These are phyloP conservation scores for Rhizoglyphus robini DNA, from an alignment of 1,140 invertebrate genomes.

Conservation along the genomic window DNA sequence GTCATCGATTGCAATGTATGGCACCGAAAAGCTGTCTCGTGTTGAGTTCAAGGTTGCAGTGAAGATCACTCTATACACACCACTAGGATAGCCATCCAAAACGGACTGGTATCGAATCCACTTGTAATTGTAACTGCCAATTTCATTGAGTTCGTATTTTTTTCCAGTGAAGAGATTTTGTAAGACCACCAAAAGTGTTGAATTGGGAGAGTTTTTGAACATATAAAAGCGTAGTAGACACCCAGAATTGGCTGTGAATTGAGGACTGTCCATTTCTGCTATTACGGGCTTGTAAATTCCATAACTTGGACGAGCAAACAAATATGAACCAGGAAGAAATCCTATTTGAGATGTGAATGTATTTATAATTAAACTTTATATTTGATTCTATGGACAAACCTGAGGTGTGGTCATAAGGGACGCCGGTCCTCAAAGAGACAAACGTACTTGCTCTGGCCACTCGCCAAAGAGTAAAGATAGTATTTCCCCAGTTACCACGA, in stretches of 20 bases:
- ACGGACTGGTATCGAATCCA: not conserved
- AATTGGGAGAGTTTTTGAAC: not conserved
- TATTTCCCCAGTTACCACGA: not conserved
- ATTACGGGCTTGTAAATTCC: not conserved
- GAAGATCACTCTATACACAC: not conserved
- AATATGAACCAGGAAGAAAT: not conserved
- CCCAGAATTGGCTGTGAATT: not conserved
- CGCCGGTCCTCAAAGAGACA: constrained; percentile 14
- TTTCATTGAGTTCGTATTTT: not conserved
- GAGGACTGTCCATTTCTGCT: constrained; percentile 1
- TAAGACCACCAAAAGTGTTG: not conserved
- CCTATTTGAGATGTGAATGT: no score
- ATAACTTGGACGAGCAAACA: not conserved
- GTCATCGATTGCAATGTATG: constrained; percentile 24
- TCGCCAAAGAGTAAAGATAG: not conserved
- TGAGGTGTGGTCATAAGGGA: constrained; percentile 23
- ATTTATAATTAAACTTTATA: no score
- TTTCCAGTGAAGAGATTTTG: not conserved
- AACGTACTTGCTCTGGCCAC: not conserved
- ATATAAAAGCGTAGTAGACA: not conserved
- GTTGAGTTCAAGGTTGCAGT: not conserved
- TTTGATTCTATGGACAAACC: no score
- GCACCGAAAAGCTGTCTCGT: not conserved
- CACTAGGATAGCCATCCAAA: not conserved
- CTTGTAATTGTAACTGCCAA: not conserved